phyloP scores from a whole-genome alignment of 1,140 invertebrate genomes.

The Bombus haemorrhoidalis region DNA sequence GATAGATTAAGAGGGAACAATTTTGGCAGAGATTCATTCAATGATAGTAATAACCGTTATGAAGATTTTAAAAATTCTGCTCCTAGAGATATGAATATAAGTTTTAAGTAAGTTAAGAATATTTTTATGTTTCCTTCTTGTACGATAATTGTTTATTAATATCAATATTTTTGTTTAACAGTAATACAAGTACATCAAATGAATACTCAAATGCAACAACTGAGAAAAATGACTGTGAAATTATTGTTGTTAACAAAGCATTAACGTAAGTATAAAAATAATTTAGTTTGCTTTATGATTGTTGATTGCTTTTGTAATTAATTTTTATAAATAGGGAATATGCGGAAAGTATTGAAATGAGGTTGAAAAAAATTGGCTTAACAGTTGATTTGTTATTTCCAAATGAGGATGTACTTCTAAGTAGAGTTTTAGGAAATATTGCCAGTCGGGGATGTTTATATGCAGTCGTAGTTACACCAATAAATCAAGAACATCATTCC shows the following conservation, averaged over 20 bases:
- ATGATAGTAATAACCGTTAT: slow-evolving; percentile 65
- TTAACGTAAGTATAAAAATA: slow-evolving; percentile 87
- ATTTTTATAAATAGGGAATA: slow-evolving; percentile 86
- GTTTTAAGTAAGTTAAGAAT: slow-evolving; percentile 67
- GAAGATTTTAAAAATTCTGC: slow-evolving; percentile 71
- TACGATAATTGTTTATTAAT: background rate
- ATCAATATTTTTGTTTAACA: slow-evolving; percentile 1
- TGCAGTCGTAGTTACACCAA: slow-evolving; percentile 92
- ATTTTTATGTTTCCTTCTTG: background rate
- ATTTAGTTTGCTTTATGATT: background rate
- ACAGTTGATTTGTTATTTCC: slow-evolving; percentile 94
- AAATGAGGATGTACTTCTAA: slow-evolving; percentile 93
- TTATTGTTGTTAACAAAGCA: slow-evolving; percentile 91
- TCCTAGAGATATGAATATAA: slow-evolving; percentile 58
- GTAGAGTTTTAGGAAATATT: slow-evolving; percentile 94
- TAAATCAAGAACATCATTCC: slow-evolving; percentile 93
- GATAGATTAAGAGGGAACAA: slow-evolving; percentile 57
- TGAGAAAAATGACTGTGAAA: slow-evolving; percentile 93
- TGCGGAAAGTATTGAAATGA: slow-evolving; percentile 93
- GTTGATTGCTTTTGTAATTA: slow-evolving; percentile 57
- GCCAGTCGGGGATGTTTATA: slow-evolving; percentile 92
- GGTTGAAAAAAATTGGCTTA: slow-evolving; percentile 91
- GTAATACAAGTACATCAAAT: slow-evolving; percentile 38
- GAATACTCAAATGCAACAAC: slow-evolving; percentile 80
- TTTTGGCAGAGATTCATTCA: slow-evolving; percentile 69